Evolutionary conservation across 2,113 vertebrate genomes (phyloP), one percentile per base, ranked within the genome.

Genomic region (Lamprologus tigripictilis): DNA sequence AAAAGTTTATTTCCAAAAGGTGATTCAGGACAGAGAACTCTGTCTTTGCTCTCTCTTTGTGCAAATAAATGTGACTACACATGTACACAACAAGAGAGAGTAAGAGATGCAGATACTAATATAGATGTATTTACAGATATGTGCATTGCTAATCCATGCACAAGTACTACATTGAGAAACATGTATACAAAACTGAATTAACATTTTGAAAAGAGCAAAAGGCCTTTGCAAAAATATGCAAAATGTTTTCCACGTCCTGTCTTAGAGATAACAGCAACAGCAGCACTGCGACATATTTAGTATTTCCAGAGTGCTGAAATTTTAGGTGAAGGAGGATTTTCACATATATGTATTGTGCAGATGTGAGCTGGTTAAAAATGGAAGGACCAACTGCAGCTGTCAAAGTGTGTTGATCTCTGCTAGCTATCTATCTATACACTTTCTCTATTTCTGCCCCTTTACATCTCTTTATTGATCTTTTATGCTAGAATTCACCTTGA

Each of bases 1-100:
- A 94, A 89, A 88, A 71, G 31, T 92, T 83, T 79, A 42, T 81
- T 90, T 93, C 81, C 68, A 73, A 51, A 89, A 89, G 53, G 9
- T 10, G 35, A 84, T 37, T 61, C n/a, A 21, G 55, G 78, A 51
- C 63, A 84, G 42, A 81, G 88, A 82, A 58, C 23, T 81, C 61
- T 61, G 58, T 71, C 71, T 86, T 83, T 78, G 23, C 19, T 68
- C 73, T 84, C 10, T 78, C 17, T 84, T 45, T 61, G 63, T 85
- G 35, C 35, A 47, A 57, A 53, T 17, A 35, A 8, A 47, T 21
- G 4, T 0, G 14, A 23, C 31, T 40, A 21, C 21, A 68, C 17
- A 26, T 35, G 51, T 47, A 61, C 4, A 63, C 13, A 6, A 0
- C 16, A 3, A 51, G 26, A 51, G 17, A 8, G 16, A 49, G 42